A percentile compares a stretch with the other conserved stretches of the same genome.
Evolutionary conservation across 2,113 vertebrate genomes (phyloP).

Genomic region (Silurus meridionalis): DNA sequence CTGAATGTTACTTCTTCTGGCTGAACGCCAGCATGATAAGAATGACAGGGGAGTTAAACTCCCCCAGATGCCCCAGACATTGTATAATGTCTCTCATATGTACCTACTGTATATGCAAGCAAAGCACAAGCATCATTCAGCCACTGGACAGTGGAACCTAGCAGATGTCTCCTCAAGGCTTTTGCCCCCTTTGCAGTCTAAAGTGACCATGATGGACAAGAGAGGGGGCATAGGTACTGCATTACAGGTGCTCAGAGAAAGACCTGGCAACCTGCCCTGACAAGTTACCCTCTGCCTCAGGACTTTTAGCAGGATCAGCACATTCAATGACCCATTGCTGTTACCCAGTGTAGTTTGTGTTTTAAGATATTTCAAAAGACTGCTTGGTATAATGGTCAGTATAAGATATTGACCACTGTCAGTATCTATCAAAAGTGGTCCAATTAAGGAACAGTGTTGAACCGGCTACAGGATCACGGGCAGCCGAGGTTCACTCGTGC

Average conservation of each 20-base stretch:
- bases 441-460: too few relatives aligned
- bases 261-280: slow-evolving; percentile 38
- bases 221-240: not conserved
- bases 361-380: not conserved
- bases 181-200: slow-evolving; percentile 19
- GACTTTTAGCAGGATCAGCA: not conserved
- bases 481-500: too few relatives aligned
- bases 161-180: slow-evolving; percentile 38
- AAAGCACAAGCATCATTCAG: not conserved
- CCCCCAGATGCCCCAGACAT: not conserved
- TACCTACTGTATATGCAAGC: not conserved
- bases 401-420: too few relatives aligned
- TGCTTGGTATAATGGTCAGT: not conserved
- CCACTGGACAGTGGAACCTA: slow-evolving; percentile 41
- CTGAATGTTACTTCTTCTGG: not conserved
- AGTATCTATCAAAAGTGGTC: too few relatives aligned
- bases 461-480: too few relatives aligned
- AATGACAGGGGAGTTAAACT: not conserved
- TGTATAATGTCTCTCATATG: not conserved
- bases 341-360: not conserved
- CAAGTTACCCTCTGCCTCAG: slow-evolving; percentile 37
- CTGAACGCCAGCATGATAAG: not conserved
- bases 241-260: slow-evolving; percentile 35
- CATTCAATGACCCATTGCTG: not conserved
- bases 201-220: not conserved